phyloP scores from a whole-genome alignment of 2,113 vertebrate species.

The Epinephelus moara region DNA sequence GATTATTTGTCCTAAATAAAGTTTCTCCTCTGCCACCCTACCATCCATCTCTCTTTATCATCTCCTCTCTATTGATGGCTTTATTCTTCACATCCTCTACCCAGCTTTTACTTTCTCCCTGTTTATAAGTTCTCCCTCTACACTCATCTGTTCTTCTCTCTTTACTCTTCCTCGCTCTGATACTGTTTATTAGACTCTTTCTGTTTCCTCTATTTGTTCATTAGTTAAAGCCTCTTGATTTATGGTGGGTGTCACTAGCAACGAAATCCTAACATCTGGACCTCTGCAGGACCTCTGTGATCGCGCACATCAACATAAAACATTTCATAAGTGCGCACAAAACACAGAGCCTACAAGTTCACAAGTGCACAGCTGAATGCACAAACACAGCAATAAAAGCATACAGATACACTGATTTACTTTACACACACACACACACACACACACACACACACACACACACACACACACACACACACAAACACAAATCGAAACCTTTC shows the following conservation, averaged over 20 bases:
- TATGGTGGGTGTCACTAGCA: constrained; percentile 64
- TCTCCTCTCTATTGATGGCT: background rate
- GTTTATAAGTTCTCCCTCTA: background rate
- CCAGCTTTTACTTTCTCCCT: background rate
- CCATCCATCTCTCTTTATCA: background rate
- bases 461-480: constrained; percentile 15
- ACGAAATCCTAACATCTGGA: constrained; percentile 68
- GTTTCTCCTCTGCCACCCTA: background rate
- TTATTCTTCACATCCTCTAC: background rate
- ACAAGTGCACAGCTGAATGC: constrained; percentile 24
- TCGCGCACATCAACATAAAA: constrained; percentile 23
- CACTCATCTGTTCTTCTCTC: constrained; percentile 9
- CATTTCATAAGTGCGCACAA: background rate
- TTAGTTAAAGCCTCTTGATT: constrained; percentile 54
- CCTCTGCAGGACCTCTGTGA: constrained; percentile 34
- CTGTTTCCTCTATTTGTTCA: constrained; percentile 46
- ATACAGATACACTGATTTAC: constrained; percentile 6
- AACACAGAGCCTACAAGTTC: constrained; percentile 14
- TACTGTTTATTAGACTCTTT: constrained; percentile 36
- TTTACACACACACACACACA: constrained; percentile 21
- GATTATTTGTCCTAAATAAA: background rate
- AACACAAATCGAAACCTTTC: background rate
- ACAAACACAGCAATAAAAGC: constrained; percentile 24
- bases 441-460: background rate
- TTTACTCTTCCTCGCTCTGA: background rate